phyloP scores from a whole-genome alignment of 37 sponge, comb jelly and placozoan genomes.

The Chondrosia reniformis region DNA sequence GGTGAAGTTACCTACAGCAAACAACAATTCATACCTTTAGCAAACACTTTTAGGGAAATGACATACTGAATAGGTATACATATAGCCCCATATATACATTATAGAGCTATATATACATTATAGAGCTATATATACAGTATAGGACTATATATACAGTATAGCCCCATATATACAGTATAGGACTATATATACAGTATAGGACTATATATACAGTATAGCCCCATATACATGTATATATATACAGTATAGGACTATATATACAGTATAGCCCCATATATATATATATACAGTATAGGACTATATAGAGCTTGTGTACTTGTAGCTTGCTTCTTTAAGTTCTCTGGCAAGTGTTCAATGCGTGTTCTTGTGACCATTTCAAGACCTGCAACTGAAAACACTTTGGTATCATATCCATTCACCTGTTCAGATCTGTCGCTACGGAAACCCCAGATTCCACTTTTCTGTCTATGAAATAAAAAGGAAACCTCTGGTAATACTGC shows the following conservation, averaged over 20 bases:
- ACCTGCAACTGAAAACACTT: slow-evolving; percentile 77
- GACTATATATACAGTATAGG: not conserved
- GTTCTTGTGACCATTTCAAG: slow-evolving; percentile 84
- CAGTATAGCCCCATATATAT: not conserved
- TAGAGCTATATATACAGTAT: not conserved
- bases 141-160: not conserved
- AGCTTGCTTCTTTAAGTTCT: slow-evolving; percentile 60
- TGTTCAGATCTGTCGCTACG: slow-evolving; percentile 71
- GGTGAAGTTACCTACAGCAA: slow-evolving; percentile 4
- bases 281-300: not conserved
- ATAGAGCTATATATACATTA: not conserved
- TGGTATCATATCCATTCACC: slow-evolving; percentile 65
- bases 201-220: not conserved
- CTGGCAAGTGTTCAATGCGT: slow-evolving; percentile 89
- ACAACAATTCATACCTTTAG: too few species aligned
- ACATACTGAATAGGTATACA: not conserved
- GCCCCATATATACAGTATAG: not conserved
- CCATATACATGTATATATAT: not conserved
- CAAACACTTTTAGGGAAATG: too few species aligned
- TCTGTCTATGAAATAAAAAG: slow-evolving; percentile 42
- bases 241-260: not conserved
- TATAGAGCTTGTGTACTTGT: slow-evolving; percentile 25
- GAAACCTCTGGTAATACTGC: too few species aligned
- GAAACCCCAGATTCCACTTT: slow-evolving; percentile 87
- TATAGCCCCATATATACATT: not conserved